Base-by-base conservation (phyloP, 2,797 vertebrate species). In the Phylloscopus collybita region DNA sequence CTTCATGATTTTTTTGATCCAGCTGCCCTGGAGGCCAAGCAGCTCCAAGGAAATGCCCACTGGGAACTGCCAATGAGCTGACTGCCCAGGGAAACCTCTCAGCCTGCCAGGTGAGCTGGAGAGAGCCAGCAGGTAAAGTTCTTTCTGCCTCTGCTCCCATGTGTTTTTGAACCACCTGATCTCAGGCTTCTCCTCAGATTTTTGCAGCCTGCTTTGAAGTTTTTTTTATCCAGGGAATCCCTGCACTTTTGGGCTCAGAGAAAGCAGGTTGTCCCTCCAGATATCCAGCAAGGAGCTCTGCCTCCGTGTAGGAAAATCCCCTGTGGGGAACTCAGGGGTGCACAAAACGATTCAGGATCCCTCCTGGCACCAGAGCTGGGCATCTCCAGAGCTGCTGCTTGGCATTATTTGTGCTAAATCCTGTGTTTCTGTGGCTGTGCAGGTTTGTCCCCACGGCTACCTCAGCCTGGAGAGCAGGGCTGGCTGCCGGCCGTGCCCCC, bases 381-480 rank as follows among this genome's bases (percentile, higher is more conserved):
- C 11, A 2, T 73, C 61, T 50, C 49, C 42, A 53, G 11, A 67
- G 23, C 8, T 56, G 69, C 32, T 66, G 25, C 1, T 49, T 49
- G 49, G 34, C 12, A 0, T 29, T 19, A 21, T 57, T 71, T 1
- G 2, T 57, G 34, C 13, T 40, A 13, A 40, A 40, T 40, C 12
- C 38, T 12, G 38, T 40, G 38, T 40, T 40, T 40, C 19, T 60
- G 25, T 73, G 13, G 1, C 74, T 50, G 67, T 50, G 67, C 90
- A 99, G 99, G 95, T 96, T 57, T 99, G 99, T 91, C 98, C 98
- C 34, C 75, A 84, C 26, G 98, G 98, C 67, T 97, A 98, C 62
- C 96, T 99, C 66, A 99, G 98, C 93, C 96, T 98, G 42, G 98
- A 98, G 72, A 98, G 98, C 34, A 87, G 98, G 94, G 97, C 96